Base-by-base conservation (phyloP, 2,888 invertebrate genomes). In the Portevinia maculata region DNA sequence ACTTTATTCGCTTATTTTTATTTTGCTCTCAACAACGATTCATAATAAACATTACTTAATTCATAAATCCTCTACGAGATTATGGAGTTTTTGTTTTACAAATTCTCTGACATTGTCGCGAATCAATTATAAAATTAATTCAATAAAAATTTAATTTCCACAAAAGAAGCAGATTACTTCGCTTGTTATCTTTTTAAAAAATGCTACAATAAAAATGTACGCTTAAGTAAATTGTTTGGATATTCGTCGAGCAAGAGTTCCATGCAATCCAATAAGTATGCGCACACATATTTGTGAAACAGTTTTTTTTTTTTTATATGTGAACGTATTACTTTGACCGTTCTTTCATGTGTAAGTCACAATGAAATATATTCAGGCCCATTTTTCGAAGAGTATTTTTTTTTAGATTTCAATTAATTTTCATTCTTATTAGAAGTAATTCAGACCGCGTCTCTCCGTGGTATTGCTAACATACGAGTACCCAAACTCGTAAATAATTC, bases 341-440 rank as follows among this genome's bases (percentile, higher is more conserved):
- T 52, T 39, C 28, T 65, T 69, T 71, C 46, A 71, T 81, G 81
- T 83, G 81, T 83, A 83, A 83, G 81, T 83, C 76, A 53, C 65
- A 71, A 83, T 76, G 70, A 83, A 83, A 83, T 83, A 83, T 83
- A 83, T 83, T 83, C 81, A 83, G 81, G 81, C 39, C 81, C 46
- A 75, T 79, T 81, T 75, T 75, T 71, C 65, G 70, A 65, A 65
- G 81, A 71, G 70, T 30, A 81, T 75, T 37, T 59, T 32, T 62
- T 62, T 81, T 70, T 34, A 74, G 62, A 83, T 83, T 83, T 59
- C 57, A 64, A 81, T 71, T 71, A 76, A 71, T 71, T 76, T 81
- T 39, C 69, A 75, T 83, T 70, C 71, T 60, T 83, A 76, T 71
- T 55, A 71, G 76, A 76, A 65, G 76, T 83, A 76, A 83, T 71